Evolutionary conservation across 1,140 invertebrate species (phyloP), one percentile per base, ranked within the genome.

Genomic region (Trichonephila clavata): DNA sequence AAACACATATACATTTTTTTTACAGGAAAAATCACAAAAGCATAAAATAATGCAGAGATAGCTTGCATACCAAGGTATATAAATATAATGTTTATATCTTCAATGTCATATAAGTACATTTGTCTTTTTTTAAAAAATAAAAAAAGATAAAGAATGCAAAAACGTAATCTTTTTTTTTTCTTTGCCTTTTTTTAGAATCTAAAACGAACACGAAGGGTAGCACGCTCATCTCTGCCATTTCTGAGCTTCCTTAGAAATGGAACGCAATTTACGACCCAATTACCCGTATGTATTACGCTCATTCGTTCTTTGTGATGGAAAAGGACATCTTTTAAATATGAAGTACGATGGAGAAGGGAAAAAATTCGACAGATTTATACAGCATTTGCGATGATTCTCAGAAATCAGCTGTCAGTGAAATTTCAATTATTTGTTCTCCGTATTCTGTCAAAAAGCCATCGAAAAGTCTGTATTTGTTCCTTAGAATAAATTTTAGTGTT

Each of bases 311-410:
- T 14, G 10, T 32, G 68, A 71, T 71, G 68, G 68, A 71, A 71
- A 71, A 71, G 68, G 68, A 71, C 68, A 71, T 71, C 27, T 71
- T 71, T 71, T 71, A 71, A 71, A 71, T 71, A 27, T 71, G 27
- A 71, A 71, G 13, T 71, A 71, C 16, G 16, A 24, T 27, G 24
- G 1, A 32, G 68, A 39, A 71, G 27, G 27, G 14, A 32, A 32
- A 71, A 71, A 71, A 71, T 24, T 5, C 27, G 3, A 16, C n/a
- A 71, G 68, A 27, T 71, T 14, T 71, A 71, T 71, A 32, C 16
- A 27, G 14, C 27, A 71, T 32, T 71, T 71, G 27, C 27, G 14
- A 14, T 71, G 27, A 18, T 10, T 32, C 27, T 71, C 27, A 14
- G 14, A 71, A 71, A 71, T 24, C 27, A 24, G 24, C 24, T 71